A percentile compares a stretch with the other conserved stretches of the same genome.
Conservation (phyloP, 92 coral and sea anemone genomes). For the Blastomussa wellsi region DNA sequence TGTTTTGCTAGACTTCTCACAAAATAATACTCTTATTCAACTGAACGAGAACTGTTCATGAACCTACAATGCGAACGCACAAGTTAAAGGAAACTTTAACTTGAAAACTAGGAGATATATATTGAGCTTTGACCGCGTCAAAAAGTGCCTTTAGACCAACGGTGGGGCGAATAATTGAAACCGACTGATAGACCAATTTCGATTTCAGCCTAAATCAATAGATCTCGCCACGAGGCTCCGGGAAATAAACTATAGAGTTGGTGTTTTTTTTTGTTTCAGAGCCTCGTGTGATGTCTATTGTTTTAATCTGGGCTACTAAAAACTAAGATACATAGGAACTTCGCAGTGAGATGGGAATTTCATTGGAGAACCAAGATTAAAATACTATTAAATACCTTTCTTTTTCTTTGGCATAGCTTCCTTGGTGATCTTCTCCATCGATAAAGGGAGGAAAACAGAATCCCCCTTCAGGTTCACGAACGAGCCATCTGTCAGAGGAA, state of each 20-base stretch:
- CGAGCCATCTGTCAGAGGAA: conserved; percentile 71
- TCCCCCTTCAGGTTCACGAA: conserved; percentile 70
- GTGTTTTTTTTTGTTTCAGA: too few species aligned
- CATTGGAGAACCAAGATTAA: not conserved
- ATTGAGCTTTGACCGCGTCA: not conserved
- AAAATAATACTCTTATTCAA: not conserved
- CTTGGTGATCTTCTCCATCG: conserved; percentile 40
- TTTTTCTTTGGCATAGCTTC: conserved; percentile 28
- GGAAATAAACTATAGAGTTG: too few species aligned
- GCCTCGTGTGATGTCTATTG: too few species aligned
- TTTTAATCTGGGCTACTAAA: too few species aligned
- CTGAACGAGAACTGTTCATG: not conserved
- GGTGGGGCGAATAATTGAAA: too few species aligned
- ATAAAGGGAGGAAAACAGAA: conserved; percentile 81
- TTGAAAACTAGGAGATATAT: not conserved
- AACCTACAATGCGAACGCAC: not conserved
- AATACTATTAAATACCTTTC: conserved; percentile 1
- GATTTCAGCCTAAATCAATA: too few species aligned
- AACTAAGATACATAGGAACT: too few species aligned
- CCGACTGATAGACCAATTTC: too few species aligned
- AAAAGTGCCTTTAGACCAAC: not conserved
- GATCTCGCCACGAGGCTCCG: too few species aligned
- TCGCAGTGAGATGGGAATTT: not conserved
- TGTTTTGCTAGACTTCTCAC: not conserved
- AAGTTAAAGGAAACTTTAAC: not conserved